A percentile compares a stretch with the other conserved stretches of the same genome.
These are phyloP conservation scores for Limonius californicus DNA, from an alignment of 1,140 invertebrate species.

Conservation along the genomic window DNA sequence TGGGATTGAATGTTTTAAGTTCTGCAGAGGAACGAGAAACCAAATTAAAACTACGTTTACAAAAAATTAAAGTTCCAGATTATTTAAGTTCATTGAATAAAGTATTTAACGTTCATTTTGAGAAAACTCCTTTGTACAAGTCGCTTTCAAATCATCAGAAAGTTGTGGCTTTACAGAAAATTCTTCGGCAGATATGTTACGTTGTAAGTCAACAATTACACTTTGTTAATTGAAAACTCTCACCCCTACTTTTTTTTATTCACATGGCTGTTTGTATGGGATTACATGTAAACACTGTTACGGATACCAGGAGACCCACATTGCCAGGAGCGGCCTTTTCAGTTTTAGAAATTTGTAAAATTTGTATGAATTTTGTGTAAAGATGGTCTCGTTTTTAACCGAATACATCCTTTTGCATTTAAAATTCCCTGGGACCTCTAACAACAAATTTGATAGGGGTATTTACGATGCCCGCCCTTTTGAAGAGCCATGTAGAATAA, in stretches of 20 bases:
- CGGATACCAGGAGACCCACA: too few species aligned
- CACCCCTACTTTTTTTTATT: too few species aligned
- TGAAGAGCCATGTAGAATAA: too few species aligned
- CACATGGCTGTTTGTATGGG: too few species aligned
- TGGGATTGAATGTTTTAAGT: slow-evolving; percentile 44
- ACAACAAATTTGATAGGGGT: too few species aligned
- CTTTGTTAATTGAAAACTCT: not conserved
- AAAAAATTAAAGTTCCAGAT: slow-evolving; percentile 35
- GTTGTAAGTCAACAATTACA: slow-evolving; percentile 23
- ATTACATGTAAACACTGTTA: too few species aligned
- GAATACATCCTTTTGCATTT: too few species aligned
- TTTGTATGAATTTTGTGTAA: too few species aligned
- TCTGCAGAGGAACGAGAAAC: slow-evolving; percentile 46
- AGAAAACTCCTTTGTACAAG: slow-evolving; percentile 42
- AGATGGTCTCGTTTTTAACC: too few species aligned
- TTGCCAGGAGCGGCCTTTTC: too few species aligned
- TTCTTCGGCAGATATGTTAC: slow-evolving; percentile 46
- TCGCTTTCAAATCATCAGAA: slow-evolving; percentile 37
- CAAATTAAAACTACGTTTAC: slow-evolving; percentile 39
- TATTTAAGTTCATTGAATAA: slow-evolving; percentile 52
- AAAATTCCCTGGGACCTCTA: too few species aligned
- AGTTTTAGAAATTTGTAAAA: not conserved
- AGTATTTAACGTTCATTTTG: slow-evolving; percentile 54
- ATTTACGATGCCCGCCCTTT: too few species aligned
- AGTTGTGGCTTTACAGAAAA: slow-evolving; percentile 41